These are phyloP conservation scores for Pimephales promelas DNA, from an alignment of 2,113 vertebrate genomes.

Conservation along the genomic window DNA sequence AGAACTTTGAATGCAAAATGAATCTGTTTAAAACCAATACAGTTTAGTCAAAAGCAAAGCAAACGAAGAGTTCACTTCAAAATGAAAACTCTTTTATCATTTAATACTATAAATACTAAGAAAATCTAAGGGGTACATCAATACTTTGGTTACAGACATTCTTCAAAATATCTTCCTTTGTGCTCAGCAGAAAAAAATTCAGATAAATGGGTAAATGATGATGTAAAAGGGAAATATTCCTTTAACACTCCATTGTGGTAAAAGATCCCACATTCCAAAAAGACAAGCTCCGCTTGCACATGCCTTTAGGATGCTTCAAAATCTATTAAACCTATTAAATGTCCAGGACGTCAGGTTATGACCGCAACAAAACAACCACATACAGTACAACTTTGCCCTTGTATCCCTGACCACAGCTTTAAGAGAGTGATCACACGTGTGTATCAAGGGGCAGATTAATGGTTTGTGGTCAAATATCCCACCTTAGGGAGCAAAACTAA, in stretches of 20 bases:
- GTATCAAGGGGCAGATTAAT: conserved; percentile 34
- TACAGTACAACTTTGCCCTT: neutral
- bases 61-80: neutral
- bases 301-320: neutral
- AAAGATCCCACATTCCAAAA: neutral
- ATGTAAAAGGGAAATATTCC: no score
- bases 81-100: no score
- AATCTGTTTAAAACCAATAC: neutral
- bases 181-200: no score
- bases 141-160: no score
- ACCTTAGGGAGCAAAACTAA: conserved; percentile 37
- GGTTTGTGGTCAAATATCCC: conserved; percentile 13
- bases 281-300: neutral
- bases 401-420: conserved; percentile 33
- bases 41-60: neutral
- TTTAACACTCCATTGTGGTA: neutral
- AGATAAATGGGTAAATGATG: no score
- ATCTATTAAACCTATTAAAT: neutral
- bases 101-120: no score
- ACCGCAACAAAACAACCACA: neutral
- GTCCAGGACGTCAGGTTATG: neutral
- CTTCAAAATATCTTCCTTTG: no score
- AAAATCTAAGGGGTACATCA: no score
- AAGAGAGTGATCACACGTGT: conserved; percentile 13
- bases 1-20: neutral